Evolutionary conservation across 1,140 invertebrate species (phyloP), one percentile per base, ranked within the genome.

Genomic region (Rhagoletis zephyria): DNA sequence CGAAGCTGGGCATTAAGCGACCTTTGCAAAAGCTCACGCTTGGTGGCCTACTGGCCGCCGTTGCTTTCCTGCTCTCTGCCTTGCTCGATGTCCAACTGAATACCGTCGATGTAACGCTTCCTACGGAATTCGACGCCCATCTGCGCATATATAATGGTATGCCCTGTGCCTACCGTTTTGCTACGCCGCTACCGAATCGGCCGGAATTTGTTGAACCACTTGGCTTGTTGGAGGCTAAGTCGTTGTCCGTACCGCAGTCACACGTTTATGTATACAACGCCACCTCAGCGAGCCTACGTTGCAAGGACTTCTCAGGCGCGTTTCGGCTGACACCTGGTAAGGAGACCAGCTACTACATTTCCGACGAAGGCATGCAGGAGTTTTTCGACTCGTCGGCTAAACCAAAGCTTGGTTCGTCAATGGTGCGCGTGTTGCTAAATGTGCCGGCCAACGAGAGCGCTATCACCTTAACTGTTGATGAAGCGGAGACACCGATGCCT

Each of bases 61-160:
- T 95, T 4, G 95, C 98, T 0, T 99, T 99, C 93, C 92, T 97
- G 6, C 93, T 98, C 40, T 98, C 98, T 19, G 98, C 96, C 3
- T 91, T 97, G 64, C 94, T 99, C 0, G 97, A 99, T 93, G 89
- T 97, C 7, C 92, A 95, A 90, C 93, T 99, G 60, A 95, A 98
- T 94, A 91, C 92, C 86, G 95, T 95, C 0, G 95, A 96, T 89
- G 95, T 96, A 0, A 89, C 94, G 4, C 88, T 95, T 40, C 95
- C 95, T 1, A 89, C 90, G 51, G n/a, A 88, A 30, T 94, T 94
- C 16, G 89, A 94, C 16, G 94, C 94, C 0, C 96, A 97, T 90
- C 77, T 97, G 51, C 94, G 96, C 51, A 93, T 97, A 60, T 96
- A 95, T 89, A 97, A 97, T 90, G 94, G 94, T 0, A 92, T 95